Percentiles rank a stretch among this genome's conserved stretches.
Conservation (phyloP, 2,888 invertebrate species). For the Drosophila aldrichi region DNA sequence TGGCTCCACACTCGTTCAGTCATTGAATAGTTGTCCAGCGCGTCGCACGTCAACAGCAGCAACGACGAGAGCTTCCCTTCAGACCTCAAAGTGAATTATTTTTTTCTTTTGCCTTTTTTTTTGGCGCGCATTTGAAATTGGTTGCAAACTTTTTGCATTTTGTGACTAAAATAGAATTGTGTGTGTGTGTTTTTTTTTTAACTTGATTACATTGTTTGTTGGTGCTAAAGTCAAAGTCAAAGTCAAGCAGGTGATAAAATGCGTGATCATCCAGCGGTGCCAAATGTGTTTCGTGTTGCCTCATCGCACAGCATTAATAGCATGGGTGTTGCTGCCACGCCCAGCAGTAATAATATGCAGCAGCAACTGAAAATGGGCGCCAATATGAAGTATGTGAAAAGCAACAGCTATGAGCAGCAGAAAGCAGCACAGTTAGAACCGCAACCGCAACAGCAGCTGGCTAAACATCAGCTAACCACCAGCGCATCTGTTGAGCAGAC, state of each 20-base stretch:
- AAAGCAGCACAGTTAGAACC: slow-evolving; percentile 22
- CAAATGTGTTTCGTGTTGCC: slow-evolving; percentile 84
- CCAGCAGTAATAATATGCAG: slow-evolving; percentile 44
- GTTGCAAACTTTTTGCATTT: not conserved
- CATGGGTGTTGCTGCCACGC: slow-evolving; percentile 43
- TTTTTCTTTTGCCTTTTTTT: slow-evolving; percentile 11
- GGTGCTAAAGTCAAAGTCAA: not conserved
- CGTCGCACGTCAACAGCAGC: slow-evolving; percentile 47
- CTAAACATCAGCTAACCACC: slow-evolving; percentile 68
- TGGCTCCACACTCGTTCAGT: slow-evolving; percentile 55
- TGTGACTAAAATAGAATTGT: not conserved
- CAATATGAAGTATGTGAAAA: slow-evolving; percentile 14
- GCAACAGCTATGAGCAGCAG: slow-evolving; percentile 40
- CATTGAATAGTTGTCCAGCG: slow-evolving; percentile 51
- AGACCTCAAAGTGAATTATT: not conserved
- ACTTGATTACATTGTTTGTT: slow-evolving; percentile 1
- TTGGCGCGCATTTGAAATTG: not conserved
- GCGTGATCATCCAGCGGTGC: slow-evolving; percentile 83
- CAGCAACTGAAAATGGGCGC: not conserved
- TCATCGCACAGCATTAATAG: slow-evolving; percentile 81
- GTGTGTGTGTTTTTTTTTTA: not conserved
- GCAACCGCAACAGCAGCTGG: slow-evolving; percentile 36
- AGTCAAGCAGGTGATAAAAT: slow-evolving; percentile 55
- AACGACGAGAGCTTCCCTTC: not conserved
- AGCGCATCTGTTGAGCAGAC: slow-evolving; percentile 79